Evolutionary conservation across 2,888 invertebrate species (phyloP), one percentile per base, ranked within the genome.

Genomic region (Melanchra persicariae): DNA sequence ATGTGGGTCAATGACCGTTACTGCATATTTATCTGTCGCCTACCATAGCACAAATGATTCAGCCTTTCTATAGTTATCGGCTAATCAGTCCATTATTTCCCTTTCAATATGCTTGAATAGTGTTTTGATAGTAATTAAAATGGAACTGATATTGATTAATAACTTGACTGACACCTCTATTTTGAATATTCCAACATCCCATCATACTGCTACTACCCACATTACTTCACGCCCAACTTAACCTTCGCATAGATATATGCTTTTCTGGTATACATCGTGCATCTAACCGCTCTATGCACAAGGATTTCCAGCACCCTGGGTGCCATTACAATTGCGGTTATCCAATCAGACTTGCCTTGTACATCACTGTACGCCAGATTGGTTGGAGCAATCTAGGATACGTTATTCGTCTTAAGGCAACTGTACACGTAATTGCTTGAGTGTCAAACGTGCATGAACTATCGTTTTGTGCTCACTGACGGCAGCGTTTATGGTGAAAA

Each of bases 291-390:
- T 74, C 40, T 17, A 54, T 58, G 37, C 62, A 54, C 70, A 62
- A 76, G 81, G 52, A 76, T 76, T 81, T 43, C 52, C 69, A 34
- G 26, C 60, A 17, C 47, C 59, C 60, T 69, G 43, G 51, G 49
- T 24, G 37, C 60, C 49, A 55, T 73, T 68, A 65, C 79, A 65
- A 64, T 64, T 83, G 80, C 49, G 79, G 79, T 73, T 45, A 74
- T 79, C 67, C 79, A 79, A 79, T 79, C 83, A 83, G 72, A 63
- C 59, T 24, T n/a, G 67, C 54, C 62, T 83, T 78, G 82, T 83
- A 47, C 64, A 49, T 71, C 74, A 62, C 83, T 34, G 49, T 51
- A 49, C 60, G 26, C 34, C 10, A 54, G 59, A 69, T 58, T 58
- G 68, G 65, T 73, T 58, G 22, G 30, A 54, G 51, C 64, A 70